Base-by-base conservation (phyloP, 2,888 invertebrate species). In the Drosophila monieri region DNA sequence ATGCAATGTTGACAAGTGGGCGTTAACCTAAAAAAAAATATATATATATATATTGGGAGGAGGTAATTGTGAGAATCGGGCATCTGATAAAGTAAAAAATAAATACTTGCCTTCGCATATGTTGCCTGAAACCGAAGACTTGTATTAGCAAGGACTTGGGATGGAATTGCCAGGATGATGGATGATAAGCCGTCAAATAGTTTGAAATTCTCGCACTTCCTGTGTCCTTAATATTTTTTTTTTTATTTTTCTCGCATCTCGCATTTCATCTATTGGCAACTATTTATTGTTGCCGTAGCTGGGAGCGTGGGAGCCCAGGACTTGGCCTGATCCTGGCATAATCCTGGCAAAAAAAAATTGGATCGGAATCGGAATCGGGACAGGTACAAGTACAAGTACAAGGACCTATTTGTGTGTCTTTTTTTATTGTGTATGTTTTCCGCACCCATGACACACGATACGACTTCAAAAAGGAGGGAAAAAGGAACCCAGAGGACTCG, bases 251-350 rank as follows among this genome's bases (percentile, higher is more conserved):
- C 30, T 27, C n/a, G 12, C 41, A 65, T 84, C 88, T 86, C 88
- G 74, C 83, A 69, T 86, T 86, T 86, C 87, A 85, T 81, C 71
- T 23, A 85, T 85, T 87, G 73, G 73, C 60, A 65, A 71, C 74
- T 69, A 66, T 64, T 35, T 70, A 62, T 80, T 62, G 67, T 35
- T 43, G 43, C n/a, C 62, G 43, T 70, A 76, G 80, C 88, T 87
- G 88, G 86, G 86, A 76, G 80, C 88, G 86, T 86, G 86, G 86
- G 86, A 86, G 87, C 52, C 56, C 59, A 62, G 76, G 65, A 75
- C 62, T 64, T 66, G 76, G 23, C 12, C 3, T 9, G 30, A 15
- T 21, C 37, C 76, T 81, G 77, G 80, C 62, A 47, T 55, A 58
- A 52, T 48, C 64, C 61, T 25, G 51, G 51, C 35, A 66, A 66